phyloP scores from a whole-genome alignment of 2,888 invertebrate genomes.

The Stomorhina lunata region DNA sequence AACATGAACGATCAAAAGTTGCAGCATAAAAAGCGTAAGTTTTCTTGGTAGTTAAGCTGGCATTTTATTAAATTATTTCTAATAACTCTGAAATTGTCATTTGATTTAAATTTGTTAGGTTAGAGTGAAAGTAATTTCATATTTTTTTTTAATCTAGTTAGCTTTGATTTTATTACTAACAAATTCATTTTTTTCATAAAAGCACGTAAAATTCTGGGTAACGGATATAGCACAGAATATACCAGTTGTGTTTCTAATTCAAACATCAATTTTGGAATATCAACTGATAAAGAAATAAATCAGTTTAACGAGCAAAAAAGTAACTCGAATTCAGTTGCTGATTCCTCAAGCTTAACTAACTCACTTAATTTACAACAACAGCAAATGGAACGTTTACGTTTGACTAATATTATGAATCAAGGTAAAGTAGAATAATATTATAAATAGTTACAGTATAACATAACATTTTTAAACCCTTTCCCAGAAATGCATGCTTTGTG shows the following conservation, averaged over 20 bases:
- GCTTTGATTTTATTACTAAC: slow-evolving; percentile 25
- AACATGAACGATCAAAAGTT: slow-evolving; percentile 44
- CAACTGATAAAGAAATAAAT: neutral
- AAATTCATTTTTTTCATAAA: slow-evolving; percentile 42
- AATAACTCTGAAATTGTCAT: slow-evolving; percentile 13
- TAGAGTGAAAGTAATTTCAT: slow-evolving; percentile 3
- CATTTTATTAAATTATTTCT: neutral
- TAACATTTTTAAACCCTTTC: no score
- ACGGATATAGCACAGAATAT: slow-evolving; percentile 31
- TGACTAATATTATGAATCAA: slow-evolving; percentile 71
- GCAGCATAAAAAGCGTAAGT: slow-evolving; percentile 54
- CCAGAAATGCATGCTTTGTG: slow-evolving; percentile 73
- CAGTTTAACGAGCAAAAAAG: neutral
- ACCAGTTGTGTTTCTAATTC: neutral
- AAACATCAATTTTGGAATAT: neutral
- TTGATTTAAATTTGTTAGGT: slow-evolving; percentile 32
- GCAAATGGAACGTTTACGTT: slow-evolving; percentile 72
- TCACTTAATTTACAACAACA: slow-evolving; percentile 52
- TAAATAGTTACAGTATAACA: neutral
- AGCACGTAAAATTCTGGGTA: slow-evolving; percentile 73
- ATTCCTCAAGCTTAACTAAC: neutral
- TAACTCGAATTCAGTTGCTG: slow-evolving; percentile 5
- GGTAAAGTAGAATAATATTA: slow-evolving; percentile 66
- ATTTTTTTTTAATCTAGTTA: slow-evolving; percentile 27
- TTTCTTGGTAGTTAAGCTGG: neutral